phyloP scores from a whole-genome alignment of 30 jellyfish, hydroid and myxozoan species.

The Aurelia aurita region DNA sequence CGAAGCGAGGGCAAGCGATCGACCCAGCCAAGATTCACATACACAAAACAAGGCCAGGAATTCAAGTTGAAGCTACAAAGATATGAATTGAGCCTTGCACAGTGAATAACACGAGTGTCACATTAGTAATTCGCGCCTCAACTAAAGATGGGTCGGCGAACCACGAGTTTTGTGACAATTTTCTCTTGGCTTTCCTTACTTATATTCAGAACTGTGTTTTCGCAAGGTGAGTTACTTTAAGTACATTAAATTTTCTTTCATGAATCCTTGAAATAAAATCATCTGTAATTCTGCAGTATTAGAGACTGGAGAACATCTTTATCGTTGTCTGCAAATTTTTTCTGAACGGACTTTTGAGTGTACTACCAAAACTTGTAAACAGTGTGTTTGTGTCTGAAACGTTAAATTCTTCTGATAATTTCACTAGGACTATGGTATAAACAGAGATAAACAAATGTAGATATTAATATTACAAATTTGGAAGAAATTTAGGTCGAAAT shows the following conservation, averaged over 20 bases:
- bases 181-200: conserved; percentile 30
- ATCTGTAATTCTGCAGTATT: too few species aligned
- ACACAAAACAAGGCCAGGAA: conserved; percentile 2
- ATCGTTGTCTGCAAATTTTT: too few species aligned
- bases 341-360: too few species aligned
- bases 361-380: too few species aligned
- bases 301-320: too few species aligned
- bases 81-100: conserved; percentile 27
- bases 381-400: too few species aligned
- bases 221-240: conserved; percentile 32
- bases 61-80: conserved; percentile 12
- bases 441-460: too few species aligned
- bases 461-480: too few species aligned
- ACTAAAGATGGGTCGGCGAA: conserved; percentile 63
- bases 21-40: conserved; percentile 7
- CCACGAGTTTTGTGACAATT: conserved; percentile 41
- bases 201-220: conserved; percentile 1
- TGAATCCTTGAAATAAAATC: too few species aligned
- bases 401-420: too few species aligned
- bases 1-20: conserved; percentile 50
- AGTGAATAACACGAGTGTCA: not conserved
- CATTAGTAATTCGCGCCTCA: conserved; percentile 55
- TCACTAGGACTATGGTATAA: too few species aligned
- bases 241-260: not conserved
- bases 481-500: too few species aligned